Evolutionary conservation across 2,888 invertebrate species (phyloP).

Genomic region (Onchidella celtica): DNA sequence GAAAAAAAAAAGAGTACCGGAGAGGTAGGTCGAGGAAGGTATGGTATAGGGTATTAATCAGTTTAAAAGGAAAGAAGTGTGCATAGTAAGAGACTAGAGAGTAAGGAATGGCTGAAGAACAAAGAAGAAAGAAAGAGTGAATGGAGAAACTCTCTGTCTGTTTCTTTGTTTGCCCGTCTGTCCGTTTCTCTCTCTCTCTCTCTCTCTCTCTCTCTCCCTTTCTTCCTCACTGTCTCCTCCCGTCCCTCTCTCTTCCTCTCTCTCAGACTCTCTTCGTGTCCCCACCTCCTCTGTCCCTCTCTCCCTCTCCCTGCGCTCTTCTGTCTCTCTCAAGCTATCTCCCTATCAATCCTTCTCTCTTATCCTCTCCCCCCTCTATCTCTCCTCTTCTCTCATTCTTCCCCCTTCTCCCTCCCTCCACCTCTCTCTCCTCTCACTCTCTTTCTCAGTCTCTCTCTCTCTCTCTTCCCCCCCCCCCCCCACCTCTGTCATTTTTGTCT

Average conservation of each 20-base stretch:
- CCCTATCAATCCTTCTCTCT: not conserved
- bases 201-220: slow-evolving; percentile 19
- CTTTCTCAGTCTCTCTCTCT: not conserved
- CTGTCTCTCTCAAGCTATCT: too few species aligned
- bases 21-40: too few species aligned
- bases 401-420: not conserved
- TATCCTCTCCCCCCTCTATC: not conserved
- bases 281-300: not conserved
- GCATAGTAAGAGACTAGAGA: too few species aligned
- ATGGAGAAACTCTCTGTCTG: too few species aligned
- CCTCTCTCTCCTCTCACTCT: slow-evolving; percentile 1
- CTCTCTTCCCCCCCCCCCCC: not conserved
- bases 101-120: too few species aligned
- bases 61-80: too few species aligned
- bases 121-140: too few species aligned
- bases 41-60: too few species aligned
- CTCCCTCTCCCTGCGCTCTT: not conserved
- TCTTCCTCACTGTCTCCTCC: not conserved
- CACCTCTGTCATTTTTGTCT: too few species aligned
- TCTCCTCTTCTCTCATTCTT: not conserved
- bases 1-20: too few species aligned
- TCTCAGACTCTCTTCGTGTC: not conserved
- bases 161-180: not conserved
- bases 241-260: slow-evolving; percentile 5
- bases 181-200: slow-evolving; percentile 26